Percentiles rank a stretch among this genome's conserved stretches.
phyloP scores from a whole-genome alignment of 2,888 invertebrate genomes.

The Watsonalla binaria region DNA sequence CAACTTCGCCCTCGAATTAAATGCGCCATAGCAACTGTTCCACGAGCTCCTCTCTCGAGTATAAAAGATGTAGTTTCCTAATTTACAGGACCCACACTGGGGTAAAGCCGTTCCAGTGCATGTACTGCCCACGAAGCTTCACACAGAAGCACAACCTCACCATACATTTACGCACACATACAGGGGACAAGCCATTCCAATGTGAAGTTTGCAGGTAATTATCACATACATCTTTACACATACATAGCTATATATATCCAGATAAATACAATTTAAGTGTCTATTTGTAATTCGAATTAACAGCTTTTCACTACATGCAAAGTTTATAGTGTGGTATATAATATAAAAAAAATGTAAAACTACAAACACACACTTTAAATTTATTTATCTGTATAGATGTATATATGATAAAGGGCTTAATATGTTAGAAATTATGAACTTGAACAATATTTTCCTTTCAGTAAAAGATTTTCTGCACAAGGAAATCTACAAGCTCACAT shows the following conservation, averaged over 20 bases:
- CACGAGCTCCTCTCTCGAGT: background rate
- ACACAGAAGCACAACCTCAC: conserved; percentile 81
- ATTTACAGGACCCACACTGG: conserved; percentile 77
- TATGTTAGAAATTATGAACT: background rate
- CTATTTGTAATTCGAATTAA: too few species aligned
- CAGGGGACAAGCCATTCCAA: conserved; percentile 80
- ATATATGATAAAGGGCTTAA: too few species aligned
- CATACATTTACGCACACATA: conserved; percentile 79
- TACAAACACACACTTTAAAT: conserved; percentile 1
- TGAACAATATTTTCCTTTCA: conserved; percentile 33
- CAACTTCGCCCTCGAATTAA: too few species aligned
- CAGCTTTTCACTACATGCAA: too few species aligned
- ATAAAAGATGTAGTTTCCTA: background rate
- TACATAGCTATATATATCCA: too few species aligned
- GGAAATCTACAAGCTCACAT: conserved; percentile 81
- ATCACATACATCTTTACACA: background rate
- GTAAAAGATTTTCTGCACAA: conserved; percentile 80
- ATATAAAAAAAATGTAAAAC: too few species aligned
- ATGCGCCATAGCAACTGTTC: too few species aligned
- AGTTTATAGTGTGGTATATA: too few species aligned
- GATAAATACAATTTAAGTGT: too few species aligned
- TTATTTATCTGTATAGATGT: background rate
- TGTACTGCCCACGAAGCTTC: conserved; percentile 77
- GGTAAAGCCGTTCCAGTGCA: conserved; percentile 77
- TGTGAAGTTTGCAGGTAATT: conserved; percentile 80